Base-by-base conservation (phyloP, 2,113 vertebrate genomes). In the Struthio camelus region DNA sequence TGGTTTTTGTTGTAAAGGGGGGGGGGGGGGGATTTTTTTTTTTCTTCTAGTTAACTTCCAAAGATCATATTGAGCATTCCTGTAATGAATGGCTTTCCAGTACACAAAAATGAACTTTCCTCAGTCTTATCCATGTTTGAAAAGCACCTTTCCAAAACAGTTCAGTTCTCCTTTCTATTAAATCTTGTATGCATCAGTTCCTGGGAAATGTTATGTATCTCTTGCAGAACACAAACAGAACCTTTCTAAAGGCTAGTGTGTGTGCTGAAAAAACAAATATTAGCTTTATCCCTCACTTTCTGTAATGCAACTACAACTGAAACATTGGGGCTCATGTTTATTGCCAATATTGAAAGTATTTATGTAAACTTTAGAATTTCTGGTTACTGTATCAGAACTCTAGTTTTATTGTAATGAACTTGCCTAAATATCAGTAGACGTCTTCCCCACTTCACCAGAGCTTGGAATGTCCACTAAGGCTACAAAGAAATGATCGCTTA, bases 361-460 rank as follows among this genome's bases (percentile, higher is more conserved):
- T 38, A n/a, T 78, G 16, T 79, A 66, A 70, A 48, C 56, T 75
- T 70, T 44, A 1, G 66, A 18, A 23, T 23, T 3, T 62, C 30
- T 87, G 53, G 3, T 79, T 76, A 14, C 8, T 66, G 14, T 75
- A 62, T 11, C 3, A 38, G 36, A 40, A 10, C 7, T 79, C 16
- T 61, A 36, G 22, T 87, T 95, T 65, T 87, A 15, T 84, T 70
- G 65, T 48, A 91, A 20, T 64, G 3, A 71, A 48, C 87, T 93
- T 32, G 9, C 11, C 4, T 58, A 13, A 65, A 19, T 87, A 53
- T 28, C 18, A 14, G 23, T 66, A 78, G 44, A 40, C 2, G 2
- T 50, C 66, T 89, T 53, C 23, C 16, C 23, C 5, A 9, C 22
- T 84, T 78, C 66, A 69, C 46, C 44, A 46, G 42, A 48, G 32